Conservation (phyloP, 1,140 invertebrate species). For the Aphaenogaster ashmeadi region DNA sequence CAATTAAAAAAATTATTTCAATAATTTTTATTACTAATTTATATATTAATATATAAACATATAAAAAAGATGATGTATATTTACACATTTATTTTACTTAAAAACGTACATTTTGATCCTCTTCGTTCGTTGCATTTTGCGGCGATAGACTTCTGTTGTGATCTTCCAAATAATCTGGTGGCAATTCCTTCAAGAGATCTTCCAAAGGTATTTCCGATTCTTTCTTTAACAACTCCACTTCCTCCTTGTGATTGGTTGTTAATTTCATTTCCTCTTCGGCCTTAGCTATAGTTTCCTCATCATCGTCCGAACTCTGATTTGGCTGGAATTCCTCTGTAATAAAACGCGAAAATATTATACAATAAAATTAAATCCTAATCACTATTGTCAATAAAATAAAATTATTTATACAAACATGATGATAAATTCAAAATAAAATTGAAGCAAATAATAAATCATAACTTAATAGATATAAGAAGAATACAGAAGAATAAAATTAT, state of each 20-base stretch:
- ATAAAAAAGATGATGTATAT: not conserved
- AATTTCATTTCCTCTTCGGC: conserved; percentile 93
- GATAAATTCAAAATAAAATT: not conserved
- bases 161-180: conserved; percentile 92
- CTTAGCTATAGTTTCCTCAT: conserved; percentile 98
- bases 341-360: conserved; percentile 55
- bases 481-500: not conserved
- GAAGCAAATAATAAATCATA: not conserved
- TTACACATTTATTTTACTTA: not conserved
- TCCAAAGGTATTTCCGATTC: conserved; percentile 97
- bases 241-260: conserved; percentile 90
- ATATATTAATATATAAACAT: not conserved
- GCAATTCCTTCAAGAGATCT: conserved; percentile 93
- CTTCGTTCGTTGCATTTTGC: conserved; percentile 67
- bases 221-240: conserved; percentile 95
- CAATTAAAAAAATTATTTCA: not conserved
- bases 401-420: conserved; percentile 35
- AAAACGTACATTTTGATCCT: conserved; percentile 69
- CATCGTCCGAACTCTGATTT: conserved; percentile 93
- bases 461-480: not conserved
- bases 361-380: conserved; percentile 15
- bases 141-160: conserved; percentile 88
- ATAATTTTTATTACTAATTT: conserved; percentile 11
- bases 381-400: conserved; percentile 11
- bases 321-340: conserved; percentile 94